These are phyloP conservation scores for Python bivittatus DNA, from an alignment of 2,113 vertebrate genomes.

Conservation along the genomic window DNA sequence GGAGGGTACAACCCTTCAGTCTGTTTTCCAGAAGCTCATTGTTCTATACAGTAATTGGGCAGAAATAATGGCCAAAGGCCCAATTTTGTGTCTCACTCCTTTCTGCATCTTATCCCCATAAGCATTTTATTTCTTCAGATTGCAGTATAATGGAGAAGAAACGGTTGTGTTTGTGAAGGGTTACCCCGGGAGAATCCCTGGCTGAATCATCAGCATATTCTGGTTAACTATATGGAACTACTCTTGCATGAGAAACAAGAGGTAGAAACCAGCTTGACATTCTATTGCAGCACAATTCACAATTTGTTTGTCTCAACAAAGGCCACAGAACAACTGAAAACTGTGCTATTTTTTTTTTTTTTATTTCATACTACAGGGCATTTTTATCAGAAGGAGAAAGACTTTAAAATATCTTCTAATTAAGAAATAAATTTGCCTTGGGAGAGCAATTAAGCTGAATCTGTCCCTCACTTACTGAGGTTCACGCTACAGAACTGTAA, in stretches of 20 bases:
- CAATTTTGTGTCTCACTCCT: too few relatives aligned
- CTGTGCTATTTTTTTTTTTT: slow-evolving; percentile 13
- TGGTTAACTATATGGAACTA: not conserved
- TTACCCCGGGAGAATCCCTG: not conserved
- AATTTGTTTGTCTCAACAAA: not conserved
- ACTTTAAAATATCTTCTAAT: slow-evolving; percentile 69
- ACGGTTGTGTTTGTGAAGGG: not conserved
- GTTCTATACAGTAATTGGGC: not conserved
- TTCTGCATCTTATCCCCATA: not conserved
- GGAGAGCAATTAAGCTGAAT: slow-evolving; percentile 70
- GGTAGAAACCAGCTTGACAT: not conserved
- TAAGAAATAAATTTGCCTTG: slow-evolving; percentile 60
- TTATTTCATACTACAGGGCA: slow-evolving; percentile 6
- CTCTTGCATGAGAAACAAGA: not conserved
- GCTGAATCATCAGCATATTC: not conserved
- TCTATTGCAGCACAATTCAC: not conserved
- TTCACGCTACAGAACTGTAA: slow-evolving; percentile 46
- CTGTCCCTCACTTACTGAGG: slow-evolving; percentile 45
- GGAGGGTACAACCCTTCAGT: not conserved
- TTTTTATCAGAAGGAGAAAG: slow-evolving; percentile 33
- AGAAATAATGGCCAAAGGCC: not conserved
- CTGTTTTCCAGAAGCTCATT: not conserved
- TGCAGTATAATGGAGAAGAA: not conserved
- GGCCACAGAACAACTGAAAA: slow-evolving; percentile 11
- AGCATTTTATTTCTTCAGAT: not conserved